phyloP scores from a whole-genome alignment of 2,113 vertebrate genomes.

The Bubo blakistoni region DNA sequence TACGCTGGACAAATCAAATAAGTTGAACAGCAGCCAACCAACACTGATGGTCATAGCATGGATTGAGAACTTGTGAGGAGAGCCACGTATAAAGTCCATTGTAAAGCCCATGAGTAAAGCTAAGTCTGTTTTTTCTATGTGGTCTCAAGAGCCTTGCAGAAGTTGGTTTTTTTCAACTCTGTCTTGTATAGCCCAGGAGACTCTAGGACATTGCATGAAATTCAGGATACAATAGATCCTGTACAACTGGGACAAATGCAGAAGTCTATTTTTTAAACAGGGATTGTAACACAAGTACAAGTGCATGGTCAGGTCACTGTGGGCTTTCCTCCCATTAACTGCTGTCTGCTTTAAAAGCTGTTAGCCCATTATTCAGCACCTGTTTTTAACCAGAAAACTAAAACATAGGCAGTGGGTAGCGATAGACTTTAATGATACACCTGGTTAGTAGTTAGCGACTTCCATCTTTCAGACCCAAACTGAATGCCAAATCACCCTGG shows the following conservation, averaged over 20 bases:
- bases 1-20: neutral
- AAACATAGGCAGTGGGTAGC: neutral
- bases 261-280: neutral
- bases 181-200: neutral
- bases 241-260: neutral
- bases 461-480: neutral
- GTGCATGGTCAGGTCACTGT: neutral
- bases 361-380: neutral
- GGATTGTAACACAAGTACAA: neutral
- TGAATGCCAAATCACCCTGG: neutral
- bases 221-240: neutral
- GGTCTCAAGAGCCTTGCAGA: neutral
- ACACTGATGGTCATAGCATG: neutral
- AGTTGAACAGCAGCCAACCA: neutral
- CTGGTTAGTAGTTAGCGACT: neutral
- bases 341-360: neutral
- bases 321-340: neutral
- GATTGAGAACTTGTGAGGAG: neutral
- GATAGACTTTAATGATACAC: neutral
- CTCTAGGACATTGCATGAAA: neutral
- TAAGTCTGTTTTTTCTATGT: neutral
- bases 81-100: neutral
- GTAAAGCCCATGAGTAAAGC: neutral
- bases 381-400: neutral
- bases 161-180: neutral